A percentile compares a stretch with the other conserved stretches of the same genome.
phyloP scores from a whole-genome alignment of 2,113 vertebrate genomes.

The Phyllostomus hastatus region DNA sequence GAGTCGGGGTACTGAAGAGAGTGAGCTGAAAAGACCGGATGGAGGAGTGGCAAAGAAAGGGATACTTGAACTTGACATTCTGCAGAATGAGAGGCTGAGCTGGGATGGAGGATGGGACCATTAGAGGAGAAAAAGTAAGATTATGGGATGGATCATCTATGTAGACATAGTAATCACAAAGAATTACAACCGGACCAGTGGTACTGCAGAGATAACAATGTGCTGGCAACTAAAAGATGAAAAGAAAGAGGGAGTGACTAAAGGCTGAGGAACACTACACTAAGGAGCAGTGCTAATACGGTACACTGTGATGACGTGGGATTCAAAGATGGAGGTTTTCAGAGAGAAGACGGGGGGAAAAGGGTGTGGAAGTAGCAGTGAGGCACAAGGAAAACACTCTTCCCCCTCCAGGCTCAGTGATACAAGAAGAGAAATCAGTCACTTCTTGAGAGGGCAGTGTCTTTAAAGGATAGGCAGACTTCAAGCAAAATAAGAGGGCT shows the following conservation, averaged over 20 bases:
- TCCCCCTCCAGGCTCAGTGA: not conserved
- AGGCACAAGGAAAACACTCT: not conserved
- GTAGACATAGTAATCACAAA: not conserved
- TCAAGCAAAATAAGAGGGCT: not conserved
- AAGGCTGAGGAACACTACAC: not conserved
- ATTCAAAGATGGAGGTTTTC: not conserved
- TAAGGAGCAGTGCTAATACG: not conserved
- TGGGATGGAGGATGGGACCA: not conserved
- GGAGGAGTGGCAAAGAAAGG: not conserved
- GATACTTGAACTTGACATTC: not conserved
- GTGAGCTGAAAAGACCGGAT: not conserved
- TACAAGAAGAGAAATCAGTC: not conserved
- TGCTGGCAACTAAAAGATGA: slow-evolving; percentile 8
- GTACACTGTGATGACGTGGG: not conserved
- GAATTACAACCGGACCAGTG: not conserved
- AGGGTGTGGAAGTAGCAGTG: not conserved
- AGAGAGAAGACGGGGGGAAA: not conserved
- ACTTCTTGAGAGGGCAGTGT: not conserved
- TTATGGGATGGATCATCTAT: not conserved
- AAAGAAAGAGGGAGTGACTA: not conserved
- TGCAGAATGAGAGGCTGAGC: not conserved
- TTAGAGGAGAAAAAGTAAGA: no score
- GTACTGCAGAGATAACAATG: not conserved
- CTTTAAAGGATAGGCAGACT: not conserved
- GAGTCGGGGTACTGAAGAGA: not conserved